phyloP scores from a whole-genome alignment of 2,797 vertebrate genomes.

The Okamejei kenojei region DNA sequence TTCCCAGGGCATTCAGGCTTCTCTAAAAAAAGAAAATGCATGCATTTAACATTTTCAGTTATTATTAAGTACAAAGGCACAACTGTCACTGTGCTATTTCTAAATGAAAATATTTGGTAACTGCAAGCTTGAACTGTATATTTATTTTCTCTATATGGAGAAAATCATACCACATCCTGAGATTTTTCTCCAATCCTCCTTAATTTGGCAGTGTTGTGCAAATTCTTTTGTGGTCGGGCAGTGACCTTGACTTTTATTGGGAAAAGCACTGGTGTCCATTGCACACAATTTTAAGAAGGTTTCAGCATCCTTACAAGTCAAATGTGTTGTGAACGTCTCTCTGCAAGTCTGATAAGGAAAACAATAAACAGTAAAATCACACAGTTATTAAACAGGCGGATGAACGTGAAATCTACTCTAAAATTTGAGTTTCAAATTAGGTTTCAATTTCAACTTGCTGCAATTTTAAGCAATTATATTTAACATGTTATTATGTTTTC shows the following conservation, averaged over 20 bases:
- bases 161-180: conserved; percentile 58
- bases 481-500: background rate
- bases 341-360: conserved; percentile 51
- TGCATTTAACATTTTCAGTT: background rate
- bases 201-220: conserved; percentile 46
- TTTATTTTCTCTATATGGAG: background rate
- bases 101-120: background rate
- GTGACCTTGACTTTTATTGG: conserved; percentile 33
- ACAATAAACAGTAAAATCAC: background rate
- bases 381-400: too few relatives aligned
- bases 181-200: conserved; percentile 49
- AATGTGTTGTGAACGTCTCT: conserved; percentile 46
- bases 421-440: background rate
- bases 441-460: background rate
- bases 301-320: conserved; percentile 39
- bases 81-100: background rate
- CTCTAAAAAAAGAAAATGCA: conserved; percentile 49
- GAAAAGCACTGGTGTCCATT: conserved; percentile 45
- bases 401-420: background rate
- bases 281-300: conserved; percentile 44
- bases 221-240: conserved; percentile 64
- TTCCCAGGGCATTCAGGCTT: conserved; percentile 55
- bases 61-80: background rate
- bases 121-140: background rate
- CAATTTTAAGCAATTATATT: background rate